Conservation (phyloP, 1,140 invertebrate species). For the Piezodorus guildinii region DNA sequence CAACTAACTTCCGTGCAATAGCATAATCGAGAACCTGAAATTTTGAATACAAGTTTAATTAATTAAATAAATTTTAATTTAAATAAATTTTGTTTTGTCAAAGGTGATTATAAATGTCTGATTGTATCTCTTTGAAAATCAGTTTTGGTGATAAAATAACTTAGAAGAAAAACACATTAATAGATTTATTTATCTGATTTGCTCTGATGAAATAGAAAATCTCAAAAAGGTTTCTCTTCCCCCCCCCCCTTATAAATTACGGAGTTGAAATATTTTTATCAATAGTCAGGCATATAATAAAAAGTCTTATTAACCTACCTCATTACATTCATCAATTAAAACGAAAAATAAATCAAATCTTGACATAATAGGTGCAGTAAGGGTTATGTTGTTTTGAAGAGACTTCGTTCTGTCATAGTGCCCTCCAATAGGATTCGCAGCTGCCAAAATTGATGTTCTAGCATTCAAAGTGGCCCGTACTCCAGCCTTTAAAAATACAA, state of each 20-base stretch:
- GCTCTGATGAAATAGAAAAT: too few relatives aligned
- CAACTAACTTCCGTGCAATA: conserved; percentile 91
- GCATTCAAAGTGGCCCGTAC: conserved; percentile 96
- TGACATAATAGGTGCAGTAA: conserved; percentile 97
- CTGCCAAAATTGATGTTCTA: conserved; percentile 92
- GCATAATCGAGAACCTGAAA: conserved; percentile 30
- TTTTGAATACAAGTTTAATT: background rate
- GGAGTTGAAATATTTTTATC: too few relatives aligned
- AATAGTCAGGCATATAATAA: too few relatives aligned
- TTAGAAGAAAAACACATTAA: too few relatives aligned
- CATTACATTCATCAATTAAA: conserved; percentile 89
- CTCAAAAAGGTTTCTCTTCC: too few relatives aligned
- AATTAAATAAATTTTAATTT: background rate
- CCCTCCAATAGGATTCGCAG: conserved; percentile 95
- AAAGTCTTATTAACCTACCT: too few relatives aligned
- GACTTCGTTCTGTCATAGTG: conserved; percentile 91
- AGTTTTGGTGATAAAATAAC: too few relatives aligned
- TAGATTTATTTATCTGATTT: too few relatives aligned
- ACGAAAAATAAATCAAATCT: conserved; percentile 99
- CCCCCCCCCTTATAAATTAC: too few relatives aligned
- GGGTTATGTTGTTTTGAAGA: conserved; percentile 84
- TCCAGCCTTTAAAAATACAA: conserved; percentile 54
- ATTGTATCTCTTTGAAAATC: too few relatives aligned
- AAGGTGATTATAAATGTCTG: too few relatives aligned
- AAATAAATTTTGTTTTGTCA: too few relatives aligned